A percentile compares a stretch with the other conserved stretches of the same genome.
Conservation (phyloP, 2,113 vertebrate genomes). For the Gobio gobio region DNA sequence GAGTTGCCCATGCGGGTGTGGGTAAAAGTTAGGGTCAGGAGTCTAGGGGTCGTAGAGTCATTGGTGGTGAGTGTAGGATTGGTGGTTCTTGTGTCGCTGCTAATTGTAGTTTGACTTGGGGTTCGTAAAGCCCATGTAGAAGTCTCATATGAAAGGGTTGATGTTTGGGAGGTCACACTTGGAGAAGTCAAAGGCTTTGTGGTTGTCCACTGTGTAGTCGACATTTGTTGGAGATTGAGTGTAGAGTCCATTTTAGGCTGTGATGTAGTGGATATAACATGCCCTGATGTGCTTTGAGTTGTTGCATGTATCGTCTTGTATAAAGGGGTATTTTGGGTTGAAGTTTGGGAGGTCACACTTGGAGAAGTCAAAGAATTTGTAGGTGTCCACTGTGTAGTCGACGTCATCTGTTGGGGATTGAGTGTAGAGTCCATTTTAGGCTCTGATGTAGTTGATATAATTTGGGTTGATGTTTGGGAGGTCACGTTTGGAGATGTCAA, state of each 20-base stretch:
- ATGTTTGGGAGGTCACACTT: background rate
- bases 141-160: background rate
- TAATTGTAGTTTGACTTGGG: background rate
- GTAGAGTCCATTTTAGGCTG: background rate
- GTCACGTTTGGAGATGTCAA: background rate
- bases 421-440: no score
- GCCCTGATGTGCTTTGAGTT: background rate
- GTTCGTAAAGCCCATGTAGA: background rate
- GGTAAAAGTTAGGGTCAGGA: constrained; percentile 9
- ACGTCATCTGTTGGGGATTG: no score
- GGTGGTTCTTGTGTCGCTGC: constrained; percentile 1
- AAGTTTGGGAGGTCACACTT: background rate
- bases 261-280: background rate
- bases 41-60: background rate
- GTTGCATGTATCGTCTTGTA: background rate
- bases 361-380: background rate
- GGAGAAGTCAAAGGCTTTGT: background rate
- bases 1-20: constrained; percentile 19
- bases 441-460: no score
- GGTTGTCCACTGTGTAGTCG: background rate
- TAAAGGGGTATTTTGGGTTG: background rate
- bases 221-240: no score
- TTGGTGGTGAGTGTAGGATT: background rate
- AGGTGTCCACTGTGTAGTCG: background rate
- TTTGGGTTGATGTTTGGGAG: no score